A percentile compares a stretch with the other conserved stretches of the same genome.
Conservation (phyloP, 2,113 vertebrate genomes). For the Pseudopipra pipra region DNA sequence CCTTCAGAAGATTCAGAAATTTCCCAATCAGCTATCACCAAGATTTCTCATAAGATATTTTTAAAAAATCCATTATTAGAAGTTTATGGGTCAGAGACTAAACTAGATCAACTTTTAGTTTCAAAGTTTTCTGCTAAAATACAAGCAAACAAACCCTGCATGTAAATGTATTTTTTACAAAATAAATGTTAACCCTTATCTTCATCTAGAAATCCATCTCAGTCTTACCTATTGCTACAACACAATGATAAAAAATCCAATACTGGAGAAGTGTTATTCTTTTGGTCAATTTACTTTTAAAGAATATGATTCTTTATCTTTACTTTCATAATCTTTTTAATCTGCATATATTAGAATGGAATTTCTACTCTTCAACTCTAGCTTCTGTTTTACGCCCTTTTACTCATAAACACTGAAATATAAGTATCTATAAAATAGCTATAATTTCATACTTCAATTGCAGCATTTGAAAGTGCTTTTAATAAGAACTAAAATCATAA, state of each 20-base stretch:
- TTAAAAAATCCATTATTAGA: not conserved
- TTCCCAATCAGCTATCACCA: accelerated
- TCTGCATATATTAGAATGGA: not conserved
- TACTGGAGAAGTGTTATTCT: not conserved
- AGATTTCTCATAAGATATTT: not conserved
- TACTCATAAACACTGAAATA: not conserved
- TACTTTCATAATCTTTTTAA: not conserved
- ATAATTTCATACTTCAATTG: not conserved
- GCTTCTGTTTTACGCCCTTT: not conserved
- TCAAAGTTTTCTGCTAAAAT: not conserved
- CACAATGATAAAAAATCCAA: not conserved
- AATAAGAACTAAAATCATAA: not conserved
- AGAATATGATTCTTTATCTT: not conserved
- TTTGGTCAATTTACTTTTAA: not conserved
- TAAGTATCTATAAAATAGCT: not conserved
- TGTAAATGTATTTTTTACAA: not conserved
- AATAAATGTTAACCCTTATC: not conserved
- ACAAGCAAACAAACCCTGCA: accelerated
- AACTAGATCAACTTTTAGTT: not conserved
- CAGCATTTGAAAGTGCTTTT: not conserved
- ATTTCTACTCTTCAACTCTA: not conserved
- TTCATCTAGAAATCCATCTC: not conserved
- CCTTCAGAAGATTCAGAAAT: not conserved
- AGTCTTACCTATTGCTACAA: not conserved
- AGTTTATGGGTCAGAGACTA: not conserved